Conservation (phyloP, 2,113 vertebrate genomes). For the Pterocles orientalis region DNA sequence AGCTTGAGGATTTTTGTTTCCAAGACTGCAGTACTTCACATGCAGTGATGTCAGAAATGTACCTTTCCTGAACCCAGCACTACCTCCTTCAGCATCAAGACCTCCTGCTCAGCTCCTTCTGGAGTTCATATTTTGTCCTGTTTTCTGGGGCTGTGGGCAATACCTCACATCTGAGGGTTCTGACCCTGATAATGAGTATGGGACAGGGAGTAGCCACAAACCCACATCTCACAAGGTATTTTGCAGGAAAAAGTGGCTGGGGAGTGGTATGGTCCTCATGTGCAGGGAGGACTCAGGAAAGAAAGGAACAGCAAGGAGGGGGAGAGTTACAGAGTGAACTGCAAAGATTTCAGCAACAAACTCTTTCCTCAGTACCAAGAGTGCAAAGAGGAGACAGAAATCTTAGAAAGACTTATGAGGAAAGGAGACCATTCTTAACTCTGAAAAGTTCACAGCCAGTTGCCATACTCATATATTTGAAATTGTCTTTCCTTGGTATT, state of each 20-base stretch:
- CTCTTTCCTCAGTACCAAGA: background rate
- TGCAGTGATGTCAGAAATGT: background rate
- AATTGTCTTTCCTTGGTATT: background rate
- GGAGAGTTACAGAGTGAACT: background rate
- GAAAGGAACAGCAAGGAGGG: background rate
- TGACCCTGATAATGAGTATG: background rate
- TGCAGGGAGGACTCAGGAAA: background rate
- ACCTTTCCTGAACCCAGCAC: background rate
- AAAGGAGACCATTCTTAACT: background rate
- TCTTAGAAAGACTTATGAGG: background rate
- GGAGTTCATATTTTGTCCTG: fast-evolving
- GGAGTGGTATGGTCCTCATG: background rate
- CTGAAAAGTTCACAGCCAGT: background rate
- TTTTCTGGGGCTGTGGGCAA: background rate
- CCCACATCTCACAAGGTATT: background rate
- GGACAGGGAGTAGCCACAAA: background rate
- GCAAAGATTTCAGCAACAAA: background rate
- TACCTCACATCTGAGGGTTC: background rate
- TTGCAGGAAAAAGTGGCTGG: background rate
- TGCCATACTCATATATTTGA: background rate
- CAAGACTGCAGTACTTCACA: background rate
- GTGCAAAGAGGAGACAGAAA: background rate
- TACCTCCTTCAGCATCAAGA: background rate
- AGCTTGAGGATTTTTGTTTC: background rate
- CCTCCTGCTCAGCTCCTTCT: background rate